These are phyloP conservation scores for Cyphomyrus plagiostoma DNA, from an alignment of 2,113 vertebrate species.

Conservation along the genomic window DNA sequence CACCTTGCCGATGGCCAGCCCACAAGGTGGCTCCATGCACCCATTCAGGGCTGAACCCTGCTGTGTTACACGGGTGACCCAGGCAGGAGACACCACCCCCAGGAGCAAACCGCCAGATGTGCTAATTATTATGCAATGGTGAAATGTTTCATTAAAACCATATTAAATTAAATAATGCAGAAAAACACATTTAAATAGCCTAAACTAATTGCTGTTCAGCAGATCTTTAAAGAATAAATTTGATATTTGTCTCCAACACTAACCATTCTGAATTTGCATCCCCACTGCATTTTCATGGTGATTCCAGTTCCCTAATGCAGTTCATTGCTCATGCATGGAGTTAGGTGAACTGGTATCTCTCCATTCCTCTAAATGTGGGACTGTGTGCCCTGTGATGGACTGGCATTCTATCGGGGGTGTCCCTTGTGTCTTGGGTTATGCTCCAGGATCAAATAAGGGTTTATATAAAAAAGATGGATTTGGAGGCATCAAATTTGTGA, in stretches of 20 bases:
- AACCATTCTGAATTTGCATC: background rate
- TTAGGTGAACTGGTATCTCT: background rate
- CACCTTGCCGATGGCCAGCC: background rate
- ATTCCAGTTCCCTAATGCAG: background rate
- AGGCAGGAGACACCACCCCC: background rate
- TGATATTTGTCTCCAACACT: background rate
- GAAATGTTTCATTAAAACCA: background rate
- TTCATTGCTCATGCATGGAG: background rate
- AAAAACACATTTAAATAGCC: background rate
- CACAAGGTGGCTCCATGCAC: background rate
- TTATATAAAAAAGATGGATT: background rate
- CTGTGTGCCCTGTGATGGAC: background rate
- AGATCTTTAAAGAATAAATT: background rate
- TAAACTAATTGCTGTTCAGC: background rate
- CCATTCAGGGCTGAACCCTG: background rate
- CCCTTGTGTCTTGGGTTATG: background rate
- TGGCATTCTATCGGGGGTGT: background rate
- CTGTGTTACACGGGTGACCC: background rate
- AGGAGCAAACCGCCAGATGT: background rate
- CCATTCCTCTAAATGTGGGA: background rate
- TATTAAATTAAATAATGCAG: background rate
- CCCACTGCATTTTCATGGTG: background rate
- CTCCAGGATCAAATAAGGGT: background rate
- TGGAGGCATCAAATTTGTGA: background rate
- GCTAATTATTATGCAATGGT: background rate